Base-by-base conservation (phyloP, 2,797 vertebrate genomes). In the Amblyraja radiata region DNA sequence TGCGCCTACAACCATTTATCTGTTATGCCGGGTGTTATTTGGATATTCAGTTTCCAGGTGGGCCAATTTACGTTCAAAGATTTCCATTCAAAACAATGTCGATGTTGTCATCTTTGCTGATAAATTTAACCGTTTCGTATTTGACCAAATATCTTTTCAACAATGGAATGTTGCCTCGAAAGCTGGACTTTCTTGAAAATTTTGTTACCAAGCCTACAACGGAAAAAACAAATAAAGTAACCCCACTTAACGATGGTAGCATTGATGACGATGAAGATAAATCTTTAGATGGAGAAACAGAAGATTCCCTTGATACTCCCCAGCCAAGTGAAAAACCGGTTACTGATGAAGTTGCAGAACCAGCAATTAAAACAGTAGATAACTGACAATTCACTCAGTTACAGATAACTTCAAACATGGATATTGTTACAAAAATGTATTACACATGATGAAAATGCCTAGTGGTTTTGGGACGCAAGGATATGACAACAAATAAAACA, bases 21-120 rank as follows among this genome's bases (percentile, higher is more conserved):
- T 93, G 93, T 68, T 94, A 94, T 81, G 93, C 93, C 4, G 93
- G 93, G 46, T 94, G 93, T 78, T 77, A 83, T 78, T 78, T 93
- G 10, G 93, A 93, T 23, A 77, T 93, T 68, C 93, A 39, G 0
- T 92, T 54, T 92, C 36, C 71, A 92, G 18, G 5, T 76, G 71
- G 68, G 54, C n/a, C 68, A 58, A 23, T 90, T 25, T 94, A 93
- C 23, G 63, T 93, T 16, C 93, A 94, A n/a, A 25, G 61, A 25
- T 93, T 94, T 81, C 93, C 94, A 6, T 86, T 84, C 65, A 93
- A 93, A 73, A 93, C 93, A 14, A 0, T 93, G 11, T 21, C 68
- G 18, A 93, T 93, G 93, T 25, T 93, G n/a, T 14, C 14, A 58
- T 93, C 83, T 11, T 83, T 93, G 0, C 6, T 90, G 32, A 39